These are phyloP conservation scores for Lymantria monacha DNA, from an alignment of 2,888 invertebrate genomes.

Conservation along the genomic window DNA sequence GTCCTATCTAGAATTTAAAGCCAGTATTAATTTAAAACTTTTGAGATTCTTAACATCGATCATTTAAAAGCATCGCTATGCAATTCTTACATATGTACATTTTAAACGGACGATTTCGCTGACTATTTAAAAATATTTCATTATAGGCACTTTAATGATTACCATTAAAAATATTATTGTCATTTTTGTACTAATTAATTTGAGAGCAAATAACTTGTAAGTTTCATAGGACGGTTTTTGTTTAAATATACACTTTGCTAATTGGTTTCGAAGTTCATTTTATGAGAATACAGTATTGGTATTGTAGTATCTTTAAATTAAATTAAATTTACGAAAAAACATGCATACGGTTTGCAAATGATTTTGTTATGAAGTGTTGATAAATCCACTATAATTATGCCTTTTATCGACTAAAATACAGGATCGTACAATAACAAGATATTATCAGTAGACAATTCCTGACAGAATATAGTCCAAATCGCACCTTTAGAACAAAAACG, in stretches of 20 bases:
- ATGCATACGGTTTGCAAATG: no score
- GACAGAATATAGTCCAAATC: no score
- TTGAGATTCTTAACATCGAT: constrained; percentile 25
- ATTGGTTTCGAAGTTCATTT: constrained; percentile 4
- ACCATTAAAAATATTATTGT: constrained; percentile 56
- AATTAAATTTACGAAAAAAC: no score
- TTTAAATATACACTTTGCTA: constrained; percentile 13
- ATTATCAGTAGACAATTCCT: no score
- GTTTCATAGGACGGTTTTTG: constrained; percentile 50
- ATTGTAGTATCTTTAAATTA: no score
- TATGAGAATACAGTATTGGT: neutral
- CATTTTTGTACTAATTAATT: constrained; percentile 60
- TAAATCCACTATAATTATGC: no score
- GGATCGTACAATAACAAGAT: no score
- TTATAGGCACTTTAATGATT: constrained; percentile 17
- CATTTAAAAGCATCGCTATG: neutral
- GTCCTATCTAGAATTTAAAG: neutral
- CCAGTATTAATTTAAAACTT: constrained; percentile 5
- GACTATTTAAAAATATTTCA: neutral
- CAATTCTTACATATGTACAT: constrained; percentile 1
- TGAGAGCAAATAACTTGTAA: constrained; percentile 32
- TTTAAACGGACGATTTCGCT: neutral
- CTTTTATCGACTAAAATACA: no score
- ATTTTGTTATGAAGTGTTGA: no score
- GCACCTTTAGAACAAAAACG: no score